These are phyloP conservation scores for Phalanger gymnotis DNA, from an alignment of 2,797 vertebrate genomes.

Conservation along the genomic window DNA sequence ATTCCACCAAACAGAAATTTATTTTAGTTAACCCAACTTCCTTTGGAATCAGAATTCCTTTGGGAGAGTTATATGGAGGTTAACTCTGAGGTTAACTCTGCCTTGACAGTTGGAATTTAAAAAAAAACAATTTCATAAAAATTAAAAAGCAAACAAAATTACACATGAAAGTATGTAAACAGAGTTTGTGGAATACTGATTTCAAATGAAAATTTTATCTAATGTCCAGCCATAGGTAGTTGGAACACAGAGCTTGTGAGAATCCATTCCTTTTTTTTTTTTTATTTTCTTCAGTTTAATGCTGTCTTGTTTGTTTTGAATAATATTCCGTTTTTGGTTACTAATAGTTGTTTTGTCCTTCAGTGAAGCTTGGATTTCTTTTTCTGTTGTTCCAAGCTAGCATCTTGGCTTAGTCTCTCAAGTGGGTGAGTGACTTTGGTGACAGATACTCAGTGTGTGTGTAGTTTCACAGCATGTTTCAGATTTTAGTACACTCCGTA, in stretches of 20 bases:
- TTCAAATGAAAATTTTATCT: neutral
- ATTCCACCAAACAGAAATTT: neutral
- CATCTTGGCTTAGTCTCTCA: too few relatives aligned
- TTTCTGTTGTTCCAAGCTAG: too few relatives aligned
- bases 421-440: too few relatives aligned
- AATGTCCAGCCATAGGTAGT: neutral
- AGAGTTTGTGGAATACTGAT: neutral
- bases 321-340: neutral
- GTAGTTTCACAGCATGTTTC: too few relatives aligned
- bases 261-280: neutral
- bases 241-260: neutral
- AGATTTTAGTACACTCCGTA: too few relatives aligned
- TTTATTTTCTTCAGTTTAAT: neutral
- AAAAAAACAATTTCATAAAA: neutral
- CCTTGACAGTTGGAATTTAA: neutral
- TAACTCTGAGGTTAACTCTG: too few relatives aligned
- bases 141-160: neutral
- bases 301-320: neutral
- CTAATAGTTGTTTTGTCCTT: neutral
- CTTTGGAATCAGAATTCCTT: neutral
- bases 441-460: too few relatives aligned
- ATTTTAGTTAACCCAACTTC: neutral
- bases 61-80: neutral
- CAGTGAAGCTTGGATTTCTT: too few relatives aligned
- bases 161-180: neutral